Percentiles rank a stretch among this genome's conserved stretches.
phyloP scores from a whole-genome alignment of 2,888 invertebrate genomes.

The Cerceris ruficornis region DNA sequence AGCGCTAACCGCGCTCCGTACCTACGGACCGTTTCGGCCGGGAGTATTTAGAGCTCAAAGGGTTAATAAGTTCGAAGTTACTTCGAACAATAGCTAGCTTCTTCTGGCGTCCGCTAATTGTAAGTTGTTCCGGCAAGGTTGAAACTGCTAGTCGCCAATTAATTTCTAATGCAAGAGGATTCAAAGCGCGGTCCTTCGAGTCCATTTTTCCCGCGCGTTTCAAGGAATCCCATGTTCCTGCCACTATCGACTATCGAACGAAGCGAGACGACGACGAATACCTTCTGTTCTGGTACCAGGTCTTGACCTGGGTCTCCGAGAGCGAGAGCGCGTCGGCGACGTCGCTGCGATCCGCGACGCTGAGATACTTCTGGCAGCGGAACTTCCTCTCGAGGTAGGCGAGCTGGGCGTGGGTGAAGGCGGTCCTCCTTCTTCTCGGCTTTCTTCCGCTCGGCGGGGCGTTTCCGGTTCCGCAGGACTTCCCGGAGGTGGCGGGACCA shows the following conservation, averaged over 20 bases:
- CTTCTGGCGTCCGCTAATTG: too few species aligned
- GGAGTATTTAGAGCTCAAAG: too few species aligned
- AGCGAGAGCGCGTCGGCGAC: constrained; percentile 95
- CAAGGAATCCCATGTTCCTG: too few species aligned
- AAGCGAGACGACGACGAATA: constrained; percentile 76
- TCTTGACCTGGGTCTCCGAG: constrained; percentile 97
- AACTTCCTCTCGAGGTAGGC: constrained; percentile 96
- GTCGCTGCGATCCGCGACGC: constrained; percentile 95
- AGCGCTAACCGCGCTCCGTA: too few species aligned
- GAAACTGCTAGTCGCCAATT: too few species aligned
- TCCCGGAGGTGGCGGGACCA: constrained; percentile 65
- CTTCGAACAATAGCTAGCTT: too few species aligned
- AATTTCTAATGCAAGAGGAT: too few species aligned
- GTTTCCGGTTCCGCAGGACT: constrained; percentile 59
- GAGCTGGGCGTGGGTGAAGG: constrained; percentile 96
- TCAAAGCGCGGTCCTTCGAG: too few species aligned
- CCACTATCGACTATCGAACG: background rate
- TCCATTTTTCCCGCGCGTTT: background rate
- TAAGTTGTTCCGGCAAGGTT: too few species aligned
- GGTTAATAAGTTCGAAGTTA: too few species aligned
- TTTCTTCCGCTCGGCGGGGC: constrained; percentile 86
- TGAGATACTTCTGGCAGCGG: constrained; percentile 95
- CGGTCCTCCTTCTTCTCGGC: constrained; percentile 92
- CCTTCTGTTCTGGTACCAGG: constrained; percentile 96
- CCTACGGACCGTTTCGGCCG: too few species aligned